A percentile compares a stretch with the other conserved stretches of the same genome.
These are phyloP conservation scores for Crocuta crocuta DNA, from an alignment of 2,113 vertebrate genomes.

Conservation along the genomic window DNA sequence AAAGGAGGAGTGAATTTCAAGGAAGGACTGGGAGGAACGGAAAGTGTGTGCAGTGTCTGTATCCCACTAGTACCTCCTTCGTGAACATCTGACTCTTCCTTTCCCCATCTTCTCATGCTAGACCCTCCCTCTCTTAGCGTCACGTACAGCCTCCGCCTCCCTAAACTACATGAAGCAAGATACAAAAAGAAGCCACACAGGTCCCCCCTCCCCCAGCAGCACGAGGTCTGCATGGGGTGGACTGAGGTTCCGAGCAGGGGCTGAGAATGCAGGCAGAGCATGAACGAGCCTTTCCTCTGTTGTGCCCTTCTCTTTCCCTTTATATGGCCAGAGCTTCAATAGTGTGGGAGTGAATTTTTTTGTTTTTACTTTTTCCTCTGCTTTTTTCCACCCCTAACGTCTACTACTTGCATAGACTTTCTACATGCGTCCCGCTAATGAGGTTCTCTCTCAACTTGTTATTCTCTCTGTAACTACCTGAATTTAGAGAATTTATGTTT, in stretches of 20 bases:
- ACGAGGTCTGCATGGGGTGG: accelerated
- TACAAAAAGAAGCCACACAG: neutral
- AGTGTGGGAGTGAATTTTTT: neutral
- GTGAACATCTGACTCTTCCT: neutral
- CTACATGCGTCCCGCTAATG: constrained; percentile 10
- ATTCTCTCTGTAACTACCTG: constrained; percentile 44
- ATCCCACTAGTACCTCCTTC: accelerated
- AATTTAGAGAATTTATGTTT: constrained; percentile 57
- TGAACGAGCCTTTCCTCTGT: accelerated
- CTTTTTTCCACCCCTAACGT: neutral
- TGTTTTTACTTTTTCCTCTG: neutral
- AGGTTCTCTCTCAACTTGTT: constrained; percentile 14
- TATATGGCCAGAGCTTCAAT: neutral
- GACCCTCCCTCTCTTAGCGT: neutral
- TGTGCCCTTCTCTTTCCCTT: neutral
- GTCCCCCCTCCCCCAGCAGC: too few relatives aligned
- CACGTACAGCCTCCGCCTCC: neutral
- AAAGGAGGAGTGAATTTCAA: neutral
- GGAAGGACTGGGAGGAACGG: neutral
- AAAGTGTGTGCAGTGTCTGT: accelerated
- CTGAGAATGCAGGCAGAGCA: accelerated
- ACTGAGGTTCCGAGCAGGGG: neutral
- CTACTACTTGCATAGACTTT: constrained; percentile 15
- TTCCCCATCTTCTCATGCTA: neutral
- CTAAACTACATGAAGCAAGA: neutral